Evolutionary conservation across 2,113 vertebrate species (phyloP).

Genomic region (Chelonoidis abingdonii): DNA sequence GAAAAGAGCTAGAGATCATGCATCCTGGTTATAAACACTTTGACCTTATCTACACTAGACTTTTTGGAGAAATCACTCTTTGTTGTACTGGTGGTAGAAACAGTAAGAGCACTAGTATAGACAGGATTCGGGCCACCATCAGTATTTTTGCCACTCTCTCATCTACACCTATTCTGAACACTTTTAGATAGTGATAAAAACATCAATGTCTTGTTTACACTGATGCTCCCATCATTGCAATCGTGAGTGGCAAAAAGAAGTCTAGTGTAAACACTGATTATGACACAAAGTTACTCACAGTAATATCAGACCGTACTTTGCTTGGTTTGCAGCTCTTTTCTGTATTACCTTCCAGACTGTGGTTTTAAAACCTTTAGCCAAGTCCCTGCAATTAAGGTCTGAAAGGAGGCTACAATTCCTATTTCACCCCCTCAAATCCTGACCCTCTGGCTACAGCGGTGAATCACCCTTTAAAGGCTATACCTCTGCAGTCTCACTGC

Average conservation of each 20-base stretch:
- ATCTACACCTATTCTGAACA: neutral
- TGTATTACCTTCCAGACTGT: neutral
- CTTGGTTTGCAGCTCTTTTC: neutral
- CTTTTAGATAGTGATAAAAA: neutral
- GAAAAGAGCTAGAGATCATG: neutral
- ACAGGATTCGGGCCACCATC: neutral
- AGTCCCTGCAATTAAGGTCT: neutral
- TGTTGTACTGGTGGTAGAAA: neutral
- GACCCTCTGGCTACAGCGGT: neutral
- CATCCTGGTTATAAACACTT: neutral
- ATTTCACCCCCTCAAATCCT: neutral
- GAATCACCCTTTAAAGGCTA: neutral
- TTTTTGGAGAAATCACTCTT: neutral
- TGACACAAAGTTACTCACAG: neutral
- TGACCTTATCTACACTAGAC: neutral
- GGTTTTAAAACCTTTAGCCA: neutral
- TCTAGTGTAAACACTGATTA: conserved; percentile 1
- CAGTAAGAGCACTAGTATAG: neutral
- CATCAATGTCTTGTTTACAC: neutral
- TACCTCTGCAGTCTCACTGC: neutral
- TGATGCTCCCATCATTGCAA: neutral
- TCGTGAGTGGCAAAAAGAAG: neutral
- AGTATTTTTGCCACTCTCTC: neutral
- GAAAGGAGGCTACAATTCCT: neutral
- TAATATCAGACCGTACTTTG: neutral